Conservation (phyloP, 2,113 vertebrate genomes). For the Peromyscus californicus region DNA sequence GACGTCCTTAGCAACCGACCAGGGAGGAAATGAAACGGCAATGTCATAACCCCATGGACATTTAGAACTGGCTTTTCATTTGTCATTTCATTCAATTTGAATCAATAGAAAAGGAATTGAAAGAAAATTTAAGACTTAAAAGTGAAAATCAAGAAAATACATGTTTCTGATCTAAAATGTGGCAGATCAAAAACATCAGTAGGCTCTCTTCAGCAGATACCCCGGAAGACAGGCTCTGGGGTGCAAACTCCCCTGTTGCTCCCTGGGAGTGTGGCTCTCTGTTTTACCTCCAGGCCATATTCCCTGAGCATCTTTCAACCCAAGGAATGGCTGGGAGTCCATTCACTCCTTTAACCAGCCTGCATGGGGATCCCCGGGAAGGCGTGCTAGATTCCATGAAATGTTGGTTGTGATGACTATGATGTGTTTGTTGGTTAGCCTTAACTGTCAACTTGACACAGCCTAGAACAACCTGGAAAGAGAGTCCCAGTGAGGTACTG, state of each 20-base stretch:
- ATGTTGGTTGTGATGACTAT: too few relatives aligned
- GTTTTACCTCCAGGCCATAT: too few relatives aligned
- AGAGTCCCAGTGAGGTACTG: not conserved
- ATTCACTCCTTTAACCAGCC: not conserved
- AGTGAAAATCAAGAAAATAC: not conserved
- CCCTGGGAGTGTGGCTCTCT: not conserved
- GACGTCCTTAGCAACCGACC: rapidly evolving
- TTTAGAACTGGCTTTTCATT: not conserved
- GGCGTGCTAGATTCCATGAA: too few relatives aligned
- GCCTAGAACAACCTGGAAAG: not conserved
- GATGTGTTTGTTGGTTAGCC: not conserved
- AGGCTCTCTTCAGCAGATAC: not conserved
- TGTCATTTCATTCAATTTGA: too few relatives aligned
- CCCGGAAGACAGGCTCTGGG: too few relatives aligned
- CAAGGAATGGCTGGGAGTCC: too few relatives aligned
- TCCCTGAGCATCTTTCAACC: not conserved
- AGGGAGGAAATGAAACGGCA: rapidly evolving
- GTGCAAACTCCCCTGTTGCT: not conserved
- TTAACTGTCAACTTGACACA: not conserved
- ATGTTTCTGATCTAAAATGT: not conserved
- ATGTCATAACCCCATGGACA: rapidly evolving
- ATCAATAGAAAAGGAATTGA: not conserved
- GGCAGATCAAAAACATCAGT: not conserved
- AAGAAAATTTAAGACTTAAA: not conserved
- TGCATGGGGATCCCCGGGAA: not conserved